Evolutionary conservation across 2,888 invertebrate genomes (phyloP).

Genomic region (Gymnocheta viridis): DNA sequence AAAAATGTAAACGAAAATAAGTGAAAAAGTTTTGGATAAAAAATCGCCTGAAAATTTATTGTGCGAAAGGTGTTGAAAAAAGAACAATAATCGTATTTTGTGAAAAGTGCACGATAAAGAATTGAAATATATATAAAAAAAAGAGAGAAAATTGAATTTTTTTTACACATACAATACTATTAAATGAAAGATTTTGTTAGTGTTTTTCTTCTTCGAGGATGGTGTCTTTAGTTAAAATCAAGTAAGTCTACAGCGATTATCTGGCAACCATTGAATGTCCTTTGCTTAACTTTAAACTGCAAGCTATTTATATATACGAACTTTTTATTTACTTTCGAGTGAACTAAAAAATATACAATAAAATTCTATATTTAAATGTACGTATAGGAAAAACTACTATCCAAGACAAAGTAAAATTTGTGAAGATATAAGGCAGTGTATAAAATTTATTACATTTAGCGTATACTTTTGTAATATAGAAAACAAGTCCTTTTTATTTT

Average conservation of each 20-base stretch:
- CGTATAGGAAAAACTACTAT: neutral
- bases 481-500: neutral
- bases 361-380: neutral
- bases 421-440: slow-evolving; percentile 16
- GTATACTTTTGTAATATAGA: slow-evolving; percentile 31
- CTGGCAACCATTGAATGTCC: slow-evolving; percentile 51
- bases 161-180: slow-evolving; percentile 28
- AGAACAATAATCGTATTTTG: slow-evolving; percentile 7
- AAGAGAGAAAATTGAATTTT: slow-evolving; percentile 58
- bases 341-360: neutral
- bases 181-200: slow-evolving; percentile 32
- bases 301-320: slow-evolving; percentile 9
- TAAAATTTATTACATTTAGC: slow-evolving; percentile 61
- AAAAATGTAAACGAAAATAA: slow-evolving; percentile 41
- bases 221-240: slow-evolving; percentile 42
- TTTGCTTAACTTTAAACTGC: slow-evolving; percentile 38
- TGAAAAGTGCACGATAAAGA: slow-evolving; percentile 29
- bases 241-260: slow-evolving; percentile 64
- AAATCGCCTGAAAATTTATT: slow-evolving; percentile 59
- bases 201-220: neutral
- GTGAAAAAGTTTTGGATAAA: slow-evolving; percentile 30
- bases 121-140: slow-evolving; percentile 21
- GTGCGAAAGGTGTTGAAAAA: slow-evolving; percentile 36
- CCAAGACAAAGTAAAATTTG: slow-evolving; percentile 7
- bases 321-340: slow-evolving; percentile 13